Base-by-base conservation (phyloP, 92 coral and sea anemone species). In the Parazoanthus swiftii region DNA sequence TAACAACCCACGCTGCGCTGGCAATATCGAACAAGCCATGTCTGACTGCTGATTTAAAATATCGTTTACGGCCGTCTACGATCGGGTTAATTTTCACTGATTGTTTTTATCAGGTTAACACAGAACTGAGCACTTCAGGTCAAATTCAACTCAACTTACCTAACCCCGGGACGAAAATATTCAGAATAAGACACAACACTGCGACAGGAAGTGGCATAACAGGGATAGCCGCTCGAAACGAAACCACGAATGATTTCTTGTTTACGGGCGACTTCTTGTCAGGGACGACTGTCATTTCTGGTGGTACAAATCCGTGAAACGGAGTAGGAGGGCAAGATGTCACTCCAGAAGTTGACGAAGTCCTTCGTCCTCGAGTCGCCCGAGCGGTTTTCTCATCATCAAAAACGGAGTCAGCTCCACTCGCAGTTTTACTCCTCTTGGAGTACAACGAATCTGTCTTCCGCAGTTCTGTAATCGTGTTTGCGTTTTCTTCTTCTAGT, bases 101-200 rank as follows among this genome's bases (percentile, higher is more conserved):
- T 42, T 67, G 15, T 39, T 18, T 67, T 9, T 67, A 16, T 36
- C 77, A 44, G 74, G 70, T 76, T 82, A 63, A 70, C 59, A 73
- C 50, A 21, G 56, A 74, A 29, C 33, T 29, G 33, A 20, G 72
- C 38, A 63, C 39, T 79, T 38, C 42, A 39, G 42, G 38, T 42
- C 29, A 35, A 88, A 21, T 23, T 58, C 54, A 79, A 56, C 93
- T 89, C 84, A 79, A 56, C 93, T 89, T 81, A 97, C 99, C 99
- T 50, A 92, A 89, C 25, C 99, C 98, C 23, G 99, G 99, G 4
- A 95, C 38, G 33, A 94, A 18, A 74, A 92, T 79, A 90, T 97
- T 97, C 16, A 93, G 89, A 33, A 97, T 89, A 72, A 97, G 92
- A 89, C 99, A 97, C 80, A 97, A 58, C 74, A 97, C 91, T n/a